phyloP scores from a whole-genome alignment of 2,888 invertebrate species.

The Arctia plantaginis region DNA sequence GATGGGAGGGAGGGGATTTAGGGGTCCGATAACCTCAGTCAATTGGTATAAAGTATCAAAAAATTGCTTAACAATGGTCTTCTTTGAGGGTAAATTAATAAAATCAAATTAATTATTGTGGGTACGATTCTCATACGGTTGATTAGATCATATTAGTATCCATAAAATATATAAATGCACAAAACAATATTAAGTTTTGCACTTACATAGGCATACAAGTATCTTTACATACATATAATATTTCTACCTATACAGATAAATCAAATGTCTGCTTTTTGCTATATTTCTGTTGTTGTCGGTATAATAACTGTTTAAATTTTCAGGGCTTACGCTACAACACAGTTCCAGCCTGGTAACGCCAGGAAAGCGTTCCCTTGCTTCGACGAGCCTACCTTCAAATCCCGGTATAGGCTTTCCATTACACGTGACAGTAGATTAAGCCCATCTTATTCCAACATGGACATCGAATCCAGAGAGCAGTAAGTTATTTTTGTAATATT shows the following conservation, averaged over 20 bases:
- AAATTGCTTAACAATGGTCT: background rate
- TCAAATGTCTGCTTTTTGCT: too few relatives aligned
- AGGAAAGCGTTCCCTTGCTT: conserved; percentile 95
- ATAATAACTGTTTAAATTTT: conserved; percentile 19
- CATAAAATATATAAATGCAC: background rate
- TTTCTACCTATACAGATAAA: background rate
- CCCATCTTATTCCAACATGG: conserved; percentile 89
- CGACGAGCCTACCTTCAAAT: conserved; percentile 94
- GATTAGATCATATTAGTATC: background rate
- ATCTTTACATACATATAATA: too few relatives aligned
- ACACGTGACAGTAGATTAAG: conserved; percentile 84
- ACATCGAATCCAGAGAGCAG: conserved; percentile 64
- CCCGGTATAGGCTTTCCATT: conserved; percentile 89
- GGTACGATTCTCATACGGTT: background rate
- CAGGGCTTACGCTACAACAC: conserved; percentile 88
- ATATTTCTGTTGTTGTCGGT: background rate
- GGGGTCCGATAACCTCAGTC: background rate
- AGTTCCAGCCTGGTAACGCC: conserved; percentile 92
- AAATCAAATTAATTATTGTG: background rate
- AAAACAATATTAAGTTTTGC: background rate
- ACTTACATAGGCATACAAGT: too few relatives aligned
- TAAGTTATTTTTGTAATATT: conserved; percentile 57
- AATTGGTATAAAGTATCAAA: background rate
- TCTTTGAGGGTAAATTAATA: background rate
- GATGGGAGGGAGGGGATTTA: background rate